Percentiles rank a stretch among this genome's conserved stretches.
Evolutionary conservation across 2,797 vertebrate genomes (phyloP).

Genomic region (Ammospiza maritima): DNA sequence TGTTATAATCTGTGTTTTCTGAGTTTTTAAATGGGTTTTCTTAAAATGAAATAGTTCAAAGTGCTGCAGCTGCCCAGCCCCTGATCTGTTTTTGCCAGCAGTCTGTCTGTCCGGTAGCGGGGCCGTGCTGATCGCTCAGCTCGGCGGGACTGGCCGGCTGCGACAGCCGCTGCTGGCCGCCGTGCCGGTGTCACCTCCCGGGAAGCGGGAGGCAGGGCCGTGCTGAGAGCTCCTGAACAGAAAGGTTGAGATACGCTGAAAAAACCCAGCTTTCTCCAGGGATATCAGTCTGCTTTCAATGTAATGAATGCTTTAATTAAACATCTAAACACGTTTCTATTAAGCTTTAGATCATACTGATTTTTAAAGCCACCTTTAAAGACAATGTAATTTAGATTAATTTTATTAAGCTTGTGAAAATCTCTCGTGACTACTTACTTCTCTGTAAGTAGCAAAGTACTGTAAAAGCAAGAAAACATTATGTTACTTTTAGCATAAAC

Average conservation of each 20-base stretch:
- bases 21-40: not conserved
- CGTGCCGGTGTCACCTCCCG: fast-evolving
- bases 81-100: fast-evolving
- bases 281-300: not conserved
- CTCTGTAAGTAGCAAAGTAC: not conserved
- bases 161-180: not conserved
- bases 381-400: not conserved
- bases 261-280: not conserved
- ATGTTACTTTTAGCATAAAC: not conserved
- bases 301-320: not conserved
- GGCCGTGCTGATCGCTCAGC: not conserved
- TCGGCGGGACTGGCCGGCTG: not conserved
- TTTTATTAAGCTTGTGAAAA: not conserved
- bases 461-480: not conserved
- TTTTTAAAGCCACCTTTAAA: not conserved
- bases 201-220: fast-evolving
- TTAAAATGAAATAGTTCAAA: fast-evolving
- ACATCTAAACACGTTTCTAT: not conserved
- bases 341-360: not conserved
- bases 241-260: fast-evolving
- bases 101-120: not conserved
- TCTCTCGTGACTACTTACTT: not conserved
- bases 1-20: not conserved
- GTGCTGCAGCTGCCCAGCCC: fast-evolving
- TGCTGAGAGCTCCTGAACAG: not conserved